Evolutionary conservation across 37 sponge, comb jelly and placozoan species (phyloP).

Genomic region (Ianthella basta): DNA sequence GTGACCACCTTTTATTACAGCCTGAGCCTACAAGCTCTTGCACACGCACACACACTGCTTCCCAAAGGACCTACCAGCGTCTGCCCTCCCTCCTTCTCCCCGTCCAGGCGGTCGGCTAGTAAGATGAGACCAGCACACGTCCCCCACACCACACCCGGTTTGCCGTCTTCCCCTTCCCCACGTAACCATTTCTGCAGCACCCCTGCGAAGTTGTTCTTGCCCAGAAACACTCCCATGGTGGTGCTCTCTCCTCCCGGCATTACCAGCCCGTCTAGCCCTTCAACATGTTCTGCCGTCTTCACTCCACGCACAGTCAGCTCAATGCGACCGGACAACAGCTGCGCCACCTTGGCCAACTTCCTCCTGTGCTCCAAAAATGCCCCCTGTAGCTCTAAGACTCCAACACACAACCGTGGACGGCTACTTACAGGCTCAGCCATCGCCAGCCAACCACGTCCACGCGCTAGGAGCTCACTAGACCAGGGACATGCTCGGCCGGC

Average conservation of each 20-base stretch:
- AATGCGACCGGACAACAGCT: not conserved
- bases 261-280: conserved; percentile 59
- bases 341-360: conserved; percentile 43
- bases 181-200: conserved; percentile 40
- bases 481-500: too few species aligned
- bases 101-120: conserved; percentile 50
- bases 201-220: conserved; percentile 57
- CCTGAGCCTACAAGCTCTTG: not conserved
- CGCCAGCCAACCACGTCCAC: too few species aligned
- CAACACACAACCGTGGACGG: conserved; percentile 9
- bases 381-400: conserved; percentile 77
- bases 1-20: not conserved
- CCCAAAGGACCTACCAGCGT: conserved; percentile 40
- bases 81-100: conserved; percentile 79
- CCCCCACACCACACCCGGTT: conserved; percentile 66
- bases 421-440: too few species aligned
- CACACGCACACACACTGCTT: not conserved
- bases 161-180: not conserved
- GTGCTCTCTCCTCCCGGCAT: conserved; percentile 89
- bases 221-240: conserved; percentile 74
- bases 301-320: conserved; percentile 34
- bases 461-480: too few species aligned
- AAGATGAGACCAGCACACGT: conserved; percentile 84
- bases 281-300: conserved; percentile 40
- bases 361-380: conserved; percentile 70